Percentiles rank a stretch among this genome's conserved stretches.
Conservation (phyloP, 30 jellyfish, hydroid and myxozoan genomes). For the Phacellophora camtschatica region DNA sequence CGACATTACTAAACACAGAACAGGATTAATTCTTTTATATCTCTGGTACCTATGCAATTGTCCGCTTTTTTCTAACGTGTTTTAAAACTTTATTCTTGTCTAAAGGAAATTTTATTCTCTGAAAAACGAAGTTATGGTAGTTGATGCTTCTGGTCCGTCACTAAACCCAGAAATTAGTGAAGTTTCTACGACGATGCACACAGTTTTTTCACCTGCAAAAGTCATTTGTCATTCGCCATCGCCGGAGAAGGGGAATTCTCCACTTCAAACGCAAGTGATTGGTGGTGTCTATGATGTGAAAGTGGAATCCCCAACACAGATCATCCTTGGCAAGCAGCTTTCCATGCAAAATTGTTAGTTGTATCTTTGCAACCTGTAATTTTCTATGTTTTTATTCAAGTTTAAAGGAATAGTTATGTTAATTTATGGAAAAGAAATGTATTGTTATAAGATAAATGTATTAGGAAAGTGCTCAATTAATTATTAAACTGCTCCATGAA, state of each 20-base stretch:
- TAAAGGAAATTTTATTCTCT: neutral
- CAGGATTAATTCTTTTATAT: no score
- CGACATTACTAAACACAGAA: no score
- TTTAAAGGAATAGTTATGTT: no score
- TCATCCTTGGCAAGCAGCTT: neutral
- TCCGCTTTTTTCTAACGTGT: no score
- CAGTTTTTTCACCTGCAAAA: slow-evolving; percentile 69
- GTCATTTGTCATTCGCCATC: slow-evolving; percentile 70
- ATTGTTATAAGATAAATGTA: neutral
- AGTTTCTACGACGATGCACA: slow-evolving; percentile 36
- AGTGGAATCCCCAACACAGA: slow-evolving; percentile 43
- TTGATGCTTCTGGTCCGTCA: slow-evolving; percentile 68
- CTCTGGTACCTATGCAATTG: no score
- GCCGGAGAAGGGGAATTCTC: slow-evolving; percentile 28
- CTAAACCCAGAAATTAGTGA: slow-evolving; percentile 38
- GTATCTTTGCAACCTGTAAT: neutral
- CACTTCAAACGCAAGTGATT: neutral
- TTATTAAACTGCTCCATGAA: no score
- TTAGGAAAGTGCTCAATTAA: neutral
- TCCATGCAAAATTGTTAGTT: slow-evolving; percentile 16
- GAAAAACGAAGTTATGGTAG: slow-evolving; percentile 52
- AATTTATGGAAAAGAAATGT: no score
- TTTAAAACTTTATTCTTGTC: no score
- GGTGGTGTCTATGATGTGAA: neutral
- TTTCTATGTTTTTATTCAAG: no score